A percentile compares a stretch with the other conserved stretches of the same genome.
These are phyloP conservation scores for Melanotaenia nigrans DNA, from an alignment of 2,797 vertebrate genomes.

Conservation along the genomic window DNA sequence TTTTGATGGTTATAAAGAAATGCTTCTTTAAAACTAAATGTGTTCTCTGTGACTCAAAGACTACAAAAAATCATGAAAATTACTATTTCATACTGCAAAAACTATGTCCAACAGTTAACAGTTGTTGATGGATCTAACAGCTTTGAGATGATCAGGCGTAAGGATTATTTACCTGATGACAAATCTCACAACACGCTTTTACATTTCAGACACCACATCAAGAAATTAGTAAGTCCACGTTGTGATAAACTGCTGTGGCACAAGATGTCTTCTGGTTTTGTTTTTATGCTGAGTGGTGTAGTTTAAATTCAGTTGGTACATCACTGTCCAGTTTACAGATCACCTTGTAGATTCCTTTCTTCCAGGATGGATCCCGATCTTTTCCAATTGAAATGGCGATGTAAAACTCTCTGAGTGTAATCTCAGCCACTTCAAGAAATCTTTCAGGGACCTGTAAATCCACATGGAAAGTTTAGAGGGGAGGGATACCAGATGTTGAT, in stretches of 20 bases:
- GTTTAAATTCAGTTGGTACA: slow-evolving; percentile 87
- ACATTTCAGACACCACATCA: background rate
- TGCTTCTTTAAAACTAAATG: background rate
- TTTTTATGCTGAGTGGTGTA: slow-evolving; percentile 66
- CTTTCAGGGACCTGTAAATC: slow-evolving; percentile 87
- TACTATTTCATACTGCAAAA: background rate
- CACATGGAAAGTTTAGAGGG: slow-evolving; percentile 22
- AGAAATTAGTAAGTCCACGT: slow-evolving; percentile 45
- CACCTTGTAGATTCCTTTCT: slow-evolving; percentile 95
- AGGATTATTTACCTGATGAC: background rate
- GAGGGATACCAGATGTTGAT: background rate
- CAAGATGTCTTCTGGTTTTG: slow-evolving; percentile 4
- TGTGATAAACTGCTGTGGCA: slow-evolving; percentile 49
- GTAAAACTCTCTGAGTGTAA: slow-evolving; percentile 92
- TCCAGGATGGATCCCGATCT: slow-evolving; percentile 92
- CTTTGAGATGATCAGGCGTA: background rate
- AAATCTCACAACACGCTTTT: background rate
- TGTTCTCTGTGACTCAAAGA: slow-evolving; percentile 2
- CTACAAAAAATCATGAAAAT: background rate
- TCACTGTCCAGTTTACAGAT: slow-evolving; percentile 94
- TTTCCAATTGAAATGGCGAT: slow-evolving; percentile 85
- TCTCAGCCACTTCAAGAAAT: slow-evolving; percentile 89
- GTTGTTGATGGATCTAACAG: background rate
- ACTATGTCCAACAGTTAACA: background rate
- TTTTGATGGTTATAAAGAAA: background rate